These are phyloP conservation scores for Streptopelia turtur DNA, from an alignment of 2,797 vertebrate genomes.

Conservation along the genomic window DNA sequence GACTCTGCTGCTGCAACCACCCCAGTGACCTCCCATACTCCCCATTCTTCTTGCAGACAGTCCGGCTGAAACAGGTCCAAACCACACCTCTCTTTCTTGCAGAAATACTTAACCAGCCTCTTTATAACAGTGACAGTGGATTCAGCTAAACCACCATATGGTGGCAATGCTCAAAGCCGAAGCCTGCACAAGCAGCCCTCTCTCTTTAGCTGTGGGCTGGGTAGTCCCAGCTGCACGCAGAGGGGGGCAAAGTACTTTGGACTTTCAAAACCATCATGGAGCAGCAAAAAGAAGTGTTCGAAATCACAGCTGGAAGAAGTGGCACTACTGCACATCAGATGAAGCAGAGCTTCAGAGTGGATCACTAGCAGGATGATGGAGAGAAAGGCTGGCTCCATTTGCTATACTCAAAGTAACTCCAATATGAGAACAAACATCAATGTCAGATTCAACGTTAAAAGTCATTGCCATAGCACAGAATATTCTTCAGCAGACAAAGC, in stretches of 20 bases:
- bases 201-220: not conserved
- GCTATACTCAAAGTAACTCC: not conserved
- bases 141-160: not conserved
- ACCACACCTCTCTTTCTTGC: not conserved
- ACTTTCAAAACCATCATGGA: not conserved
- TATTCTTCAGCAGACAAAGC: not conserved
- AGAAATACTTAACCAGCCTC: not conserved
- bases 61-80: not conserved
- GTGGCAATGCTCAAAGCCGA: not conserved
- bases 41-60: not conserved
- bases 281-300: fast-evolving
- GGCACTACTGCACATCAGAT: not conserved
- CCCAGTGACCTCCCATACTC: not conserved
- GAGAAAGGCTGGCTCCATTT: not conserved
- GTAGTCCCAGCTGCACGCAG: not conserved
- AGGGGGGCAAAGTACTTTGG: not conserved
- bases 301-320: not conserved
- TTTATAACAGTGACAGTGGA: not conserved
- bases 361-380: not conserved
- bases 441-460: not conserved
- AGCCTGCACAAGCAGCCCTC: not conserved
- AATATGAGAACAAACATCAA: not conserved
- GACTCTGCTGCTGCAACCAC: not conserved
- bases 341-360: not conserved
- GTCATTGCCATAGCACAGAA: not conserved